A percentile compares a stretch with the other conserved stretches of the same genome.
Evolutionary conservation across 2,888 invertebrate genomes (phyloP).

Genomic region (Conus canariensis): DNA sequence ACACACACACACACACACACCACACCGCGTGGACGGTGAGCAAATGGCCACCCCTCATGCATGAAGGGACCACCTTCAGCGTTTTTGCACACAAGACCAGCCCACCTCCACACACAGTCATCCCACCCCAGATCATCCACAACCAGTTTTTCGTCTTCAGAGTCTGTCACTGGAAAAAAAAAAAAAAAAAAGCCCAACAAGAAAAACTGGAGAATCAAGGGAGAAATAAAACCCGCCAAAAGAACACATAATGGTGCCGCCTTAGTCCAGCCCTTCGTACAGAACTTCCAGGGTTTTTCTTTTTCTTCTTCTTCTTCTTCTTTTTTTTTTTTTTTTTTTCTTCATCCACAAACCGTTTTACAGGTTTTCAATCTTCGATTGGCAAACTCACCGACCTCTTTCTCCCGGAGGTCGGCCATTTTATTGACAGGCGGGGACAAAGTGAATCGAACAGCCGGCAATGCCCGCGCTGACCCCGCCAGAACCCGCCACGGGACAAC

Average conservation of each 20-base stretch:
- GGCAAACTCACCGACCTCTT: not conserved
- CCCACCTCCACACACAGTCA: not conserved
- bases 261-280: not conserved
- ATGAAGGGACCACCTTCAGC: slow-evolving; percentile 10
- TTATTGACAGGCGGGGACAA: not conserved
- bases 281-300: not conserved
- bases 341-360: not conserved
- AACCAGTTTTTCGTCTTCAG: no score
- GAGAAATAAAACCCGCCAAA: no score
- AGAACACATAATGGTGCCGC: no score
- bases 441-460: not conserved
- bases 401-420: not conserved
- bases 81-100: not conserved
- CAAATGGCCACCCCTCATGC: no score
- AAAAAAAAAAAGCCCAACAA: no score
- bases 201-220: no score
- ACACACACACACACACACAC: no score
- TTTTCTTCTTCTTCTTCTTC: no score
- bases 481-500: no score
- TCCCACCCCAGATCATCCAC: not conserved
- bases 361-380: not conserved
- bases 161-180: no score
- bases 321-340: no score
- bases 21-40: no score
- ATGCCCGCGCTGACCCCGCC: not conserved